phyloP scores from a whole-genome alignment of 1,140 invertebrate species.

The Adelges cooleyi region DNA sequence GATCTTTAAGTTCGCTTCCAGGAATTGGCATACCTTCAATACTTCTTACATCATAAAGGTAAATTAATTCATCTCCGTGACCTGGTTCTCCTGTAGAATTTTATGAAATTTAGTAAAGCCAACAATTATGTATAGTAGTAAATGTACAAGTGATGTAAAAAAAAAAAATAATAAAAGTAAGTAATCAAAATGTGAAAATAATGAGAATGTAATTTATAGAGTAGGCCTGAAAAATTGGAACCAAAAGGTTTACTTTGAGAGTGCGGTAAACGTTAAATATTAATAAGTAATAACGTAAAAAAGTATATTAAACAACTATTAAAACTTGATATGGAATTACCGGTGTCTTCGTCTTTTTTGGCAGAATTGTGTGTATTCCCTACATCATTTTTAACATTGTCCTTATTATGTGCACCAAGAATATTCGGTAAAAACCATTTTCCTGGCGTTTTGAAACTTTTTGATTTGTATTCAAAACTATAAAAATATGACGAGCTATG shows the following conservation, averaged over 20 bases:
- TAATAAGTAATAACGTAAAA: neutral
- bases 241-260: too few relatives aligned
- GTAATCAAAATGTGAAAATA: too few relatives aligned
- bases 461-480: conserved; percentile 53
- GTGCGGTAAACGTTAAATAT: neutral
- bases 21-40: conserved; percentile 32
- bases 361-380: conserved; percentile 50
- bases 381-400: neutral
- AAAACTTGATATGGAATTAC: too few relatives aligned
- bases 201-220: too few relatives aligned
- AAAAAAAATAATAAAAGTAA: too few relatives aligned
- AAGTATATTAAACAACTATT: neutral
- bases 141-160: too few relatives aligned
- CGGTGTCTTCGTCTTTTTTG: conserved; percentile 40
- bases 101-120: too few relatives aligned
- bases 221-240: too few relatives aligned
- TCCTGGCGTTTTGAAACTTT: conserved; percentile 11
- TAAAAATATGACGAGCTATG: conserved; percentile 52
- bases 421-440: conserved; percentile 21
- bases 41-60: conserved; percentile 33
- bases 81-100: conserved; percentile 11
- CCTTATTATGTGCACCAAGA: conserved; percentile 7
- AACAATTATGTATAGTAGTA: neutral
- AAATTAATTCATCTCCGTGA: conserved; percentile 35
- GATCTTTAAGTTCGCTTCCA: conserved; percentile 35